Base-by-base conservation (phyloP, 1,140 invertebrate genomes). In the Drosophila hydei region DNA sequence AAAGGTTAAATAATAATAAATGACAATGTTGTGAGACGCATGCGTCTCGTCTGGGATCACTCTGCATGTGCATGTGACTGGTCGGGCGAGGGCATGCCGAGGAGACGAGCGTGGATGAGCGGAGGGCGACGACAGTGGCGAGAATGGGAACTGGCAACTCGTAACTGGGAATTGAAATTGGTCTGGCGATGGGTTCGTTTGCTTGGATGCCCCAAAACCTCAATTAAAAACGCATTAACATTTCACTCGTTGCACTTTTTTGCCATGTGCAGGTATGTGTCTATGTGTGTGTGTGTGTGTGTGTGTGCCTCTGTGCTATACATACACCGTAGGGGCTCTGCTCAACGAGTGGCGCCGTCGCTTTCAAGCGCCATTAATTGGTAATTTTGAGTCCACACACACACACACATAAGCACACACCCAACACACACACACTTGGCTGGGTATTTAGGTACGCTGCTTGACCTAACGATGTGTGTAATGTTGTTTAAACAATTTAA, bases 401-500 rank as follows among this genome's bases (percentile, higher is more conserved):
- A 56, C 52, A 50, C 67, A 43, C 60, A 43, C 30, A 40, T 2
- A 14, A 4, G 38, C 33, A 33, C 51, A 73, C 71, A 83, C 58
- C 42, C 19, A 40, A 48, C 36, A 40, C 60, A 48, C 43, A 50
- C 47, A 72, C 56, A 76, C 58, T 63, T 63, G 76, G 55, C 56
- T 79, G 69, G 65, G 59, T 67, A 85, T 85, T 85, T 85, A 85
- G 81, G 81, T 87, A 83, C 83, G 83, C 83, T 87, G 75, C 83
- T 88, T 88, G 83, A 88, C 84, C 83, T 88, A 88, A 88, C 73
- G 88, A 84, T 84, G 81, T 90, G 88, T 88, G 78, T 90, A 90
- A 90, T 90, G 89, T 90, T 85, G 80, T 89, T 90, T 79, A 90
- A 90, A 90, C 89, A 90, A 90, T 90, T 90, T 90, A 90, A 90